phyloP scores from a whole-genome alignment of 2,113 vertebrate genomes.

The Sclerurus mexicanus region DNA sequence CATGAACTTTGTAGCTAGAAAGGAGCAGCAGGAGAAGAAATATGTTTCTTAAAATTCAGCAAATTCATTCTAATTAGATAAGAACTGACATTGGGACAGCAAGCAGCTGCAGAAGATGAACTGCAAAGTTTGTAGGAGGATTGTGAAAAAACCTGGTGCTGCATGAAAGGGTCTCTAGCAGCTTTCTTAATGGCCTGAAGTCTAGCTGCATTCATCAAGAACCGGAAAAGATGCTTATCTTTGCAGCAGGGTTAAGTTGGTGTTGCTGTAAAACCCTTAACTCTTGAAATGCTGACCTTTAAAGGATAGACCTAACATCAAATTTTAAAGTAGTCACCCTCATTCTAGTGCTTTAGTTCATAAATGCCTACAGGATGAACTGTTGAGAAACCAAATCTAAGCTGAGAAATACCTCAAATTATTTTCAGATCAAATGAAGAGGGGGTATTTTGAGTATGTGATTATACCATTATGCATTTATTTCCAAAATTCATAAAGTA shows the following conservation, averaged over 20 bases:
- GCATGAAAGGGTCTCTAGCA: background rate
- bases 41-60: background rate
- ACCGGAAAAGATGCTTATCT: background rate
- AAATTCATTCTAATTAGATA: background rate
- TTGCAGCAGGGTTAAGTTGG: background rate
- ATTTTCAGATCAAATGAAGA: background rate
- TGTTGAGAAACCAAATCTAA: background rate
- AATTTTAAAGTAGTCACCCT: background rate
- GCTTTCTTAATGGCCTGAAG: background rate
- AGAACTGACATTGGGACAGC: background rate
- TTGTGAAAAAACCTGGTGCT: background rate
- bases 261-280: background rate
- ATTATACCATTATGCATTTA: background rate
- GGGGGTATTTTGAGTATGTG: accelerated
- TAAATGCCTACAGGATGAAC: background rate
- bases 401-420: background rate
- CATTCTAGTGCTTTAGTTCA: background rate
- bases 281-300: background rate
- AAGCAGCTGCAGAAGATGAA: background rate
- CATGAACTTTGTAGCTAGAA: background rate
- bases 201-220: background rate
- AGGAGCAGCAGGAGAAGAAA: background rate
- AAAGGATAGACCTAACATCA: background rate
- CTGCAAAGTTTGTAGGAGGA: background rate
- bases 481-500: background rate